Percentiles rank a stretch among this genome's conserved stretches.
phyloP scores from a whole-genome alignment of 1,140 invertebrate genomes.

The honey bee (Apis mellifera) region DNA sequence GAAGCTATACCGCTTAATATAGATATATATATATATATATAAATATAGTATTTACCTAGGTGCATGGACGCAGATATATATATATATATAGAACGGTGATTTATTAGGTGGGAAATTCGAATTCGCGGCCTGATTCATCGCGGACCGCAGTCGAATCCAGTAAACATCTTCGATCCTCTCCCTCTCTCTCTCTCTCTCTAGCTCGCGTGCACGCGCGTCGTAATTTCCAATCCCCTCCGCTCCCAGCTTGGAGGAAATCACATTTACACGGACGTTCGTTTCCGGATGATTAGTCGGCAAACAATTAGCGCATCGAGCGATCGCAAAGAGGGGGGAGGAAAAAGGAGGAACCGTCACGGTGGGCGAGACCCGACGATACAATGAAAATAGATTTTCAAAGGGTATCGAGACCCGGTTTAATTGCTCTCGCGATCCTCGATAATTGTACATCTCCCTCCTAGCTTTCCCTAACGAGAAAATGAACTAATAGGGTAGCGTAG shows the following conservation, averaged over 20 bases:
- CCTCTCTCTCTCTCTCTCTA: neutral
- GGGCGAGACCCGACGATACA: neutral
- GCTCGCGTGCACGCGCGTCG: neutral
- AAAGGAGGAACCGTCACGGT: neutral
- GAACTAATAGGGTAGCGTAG: neutral
- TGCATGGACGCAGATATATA: neutral
- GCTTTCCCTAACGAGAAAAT: slow-evolving; percentile 9
- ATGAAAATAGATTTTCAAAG: neutral
- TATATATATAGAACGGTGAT: slow-evolving; percentile 62
- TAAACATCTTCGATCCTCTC: slow-evolving; percentile 65
- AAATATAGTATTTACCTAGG: neutral
- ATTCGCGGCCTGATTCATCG: slow-evolving; percentile 62
- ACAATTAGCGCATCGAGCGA: slow-evolving; percentile 19
- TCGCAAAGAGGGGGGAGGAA: neutral
- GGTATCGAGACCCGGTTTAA: neutral
- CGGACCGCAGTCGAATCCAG: slow-evolving; percentile 43
- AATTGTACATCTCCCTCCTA: neutral
- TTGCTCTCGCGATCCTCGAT: slow-evolving; percentile 6
- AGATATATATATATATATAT: neutral
- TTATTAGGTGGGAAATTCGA: slow-evolving; percentile 68
- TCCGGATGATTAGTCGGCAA: slow-evolving; percentile 14
- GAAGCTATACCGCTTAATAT: slow-evolving; percentile 3
- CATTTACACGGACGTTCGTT: slow-evolving; percentile 8
- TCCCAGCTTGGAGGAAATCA: neutral
- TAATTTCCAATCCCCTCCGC: neutral